Percentiles rank a stretch among this genome's conserved stretches.
phyloP scores from a whole-genome alignment of 2,797 vertebrate species.

The Gastrophryne carolinensis region DNA sequence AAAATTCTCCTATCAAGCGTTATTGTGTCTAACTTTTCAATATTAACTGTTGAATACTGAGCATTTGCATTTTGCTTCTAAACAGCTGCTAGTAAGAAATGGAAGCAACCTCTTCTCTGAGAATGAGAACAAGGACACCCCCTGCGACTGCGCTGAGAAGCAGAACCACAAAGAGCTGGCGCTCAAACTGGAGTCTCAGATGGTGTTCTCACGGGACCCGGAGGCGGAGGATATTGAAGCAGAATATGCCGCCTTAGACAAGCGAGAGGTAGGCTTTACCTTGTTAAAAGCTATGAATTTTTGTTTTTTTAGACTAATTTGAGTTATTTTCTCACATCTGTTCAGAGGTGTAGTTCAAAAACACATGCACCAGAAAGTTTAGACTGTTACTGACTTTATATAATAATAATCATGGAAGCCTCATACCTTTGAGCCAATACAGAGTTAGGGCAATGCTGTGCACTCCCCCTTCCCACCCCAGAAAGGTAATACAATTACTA shows the following conservation, averaged over 20 bases:
- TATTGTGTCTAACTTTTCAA: background rate
- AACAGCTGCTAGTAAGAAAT: slow-evolving; percentile 87
- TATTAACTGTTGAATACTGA: background rate
- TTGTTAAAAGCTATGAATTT: background rate
- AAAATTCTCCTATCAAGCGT: too few relatives aligned
- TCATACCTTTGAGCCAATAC: too few relatives aligned
- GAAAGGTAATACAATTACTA: too few relatives aligned
- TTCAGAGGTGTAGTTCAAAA: too few relatives aligned
- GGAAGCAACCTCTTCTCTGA: slow-evolving; percentile 93
- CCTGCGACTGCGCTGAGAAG: slow-evolving; percentile 97
- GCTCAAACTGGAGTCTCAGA: slow-evolving; percentile 95
- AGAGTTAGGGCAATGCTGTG: too few relatives aligned
- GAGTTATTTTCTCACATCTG: background rate
- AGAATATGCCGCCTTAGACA: slow-evolving; percentile 95
- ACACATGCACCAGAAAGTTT: too few relatives aligned
- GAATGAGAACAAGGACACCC: slow-evolving; percentile 96
- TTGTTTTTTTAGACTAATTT: background rate
- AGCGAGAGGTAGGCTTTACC: slow-evolving; percentile 81
- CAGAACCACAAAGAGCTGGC: slow-evolving; percentile 97
- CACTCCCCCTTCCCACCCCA: too few relatives aligned
- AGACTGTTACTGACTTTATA: too few relatives aligned
- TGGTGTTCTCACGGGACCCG: slow-evolving; percentile 96
- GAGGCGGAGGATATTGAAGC: slow-evolving; percentile 93
- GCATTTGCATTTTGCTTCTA: background rate
- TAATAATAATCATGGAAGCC: too few relatives aligned